Evolutionary conservation across 2,113 vertebrate species (phyloP), one percentile per base, ranked within the genome.

Genomic region (Gyps fulvus): DNA sequence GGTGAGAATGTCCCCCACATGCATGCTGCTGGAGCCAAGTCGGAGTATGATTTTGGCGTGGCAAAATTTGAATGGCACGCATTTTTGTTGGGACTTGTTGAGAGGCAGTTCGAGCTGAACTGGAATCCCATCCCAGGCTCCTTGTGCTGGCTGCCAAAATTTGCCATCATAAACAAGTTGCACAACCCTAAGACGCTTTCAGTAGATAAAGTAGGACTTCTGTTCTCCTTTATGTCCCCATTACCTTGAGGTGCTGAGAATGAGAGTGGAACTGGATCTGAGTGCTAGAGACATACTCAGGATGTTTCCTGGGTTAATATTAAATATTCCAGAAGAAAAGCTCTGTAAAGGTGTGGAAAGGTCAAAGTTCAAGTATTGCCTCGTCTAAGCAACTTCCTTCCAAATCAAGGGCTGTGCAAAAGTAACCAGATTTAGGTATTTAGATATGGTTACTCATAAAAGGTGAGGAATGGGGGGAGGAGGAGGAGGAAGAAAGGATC

Each of bases 31-130:
- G 38, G 72, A 90, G 84, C 73, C 21, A 16, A 76, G 36, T 9
- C 0, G 1, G 88, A 59, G 45, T 2, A 4, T 0, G 6, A 47
- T 55, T 20, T 45, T 17, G 1, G 50, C 0, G 0, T 34, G 76
- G 90, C 16, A 34, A 47, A 57, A 18, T 32, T 5, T 62, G 66
- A 59, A 54, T 40, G 62, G 82, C 8, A 16, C 7, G 3, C 16
- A 7, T 43, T 87, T 81, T 21, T 73, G 94, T 63, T 7, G 23
- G 73, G 90, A 62, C 96, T 91, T 92, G 85, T 87, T 45, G 66
- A 74, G 72, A 91, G 65, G 80, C 74, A 42, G 29, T 76, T 93
- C 5, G 34, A 83, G 74, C 47, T 59, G 57, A 86, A 12, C 91
- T 76, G 80, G 82, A 82, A 90, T 93, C 77, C 58, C 86, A 74